Percentiles rank a stretch among this genome's conserved stretches.
phyloP scores from a whole-genome alignment of 2,888 invertebrate species.

The Oeneis ivallda region DNA sequence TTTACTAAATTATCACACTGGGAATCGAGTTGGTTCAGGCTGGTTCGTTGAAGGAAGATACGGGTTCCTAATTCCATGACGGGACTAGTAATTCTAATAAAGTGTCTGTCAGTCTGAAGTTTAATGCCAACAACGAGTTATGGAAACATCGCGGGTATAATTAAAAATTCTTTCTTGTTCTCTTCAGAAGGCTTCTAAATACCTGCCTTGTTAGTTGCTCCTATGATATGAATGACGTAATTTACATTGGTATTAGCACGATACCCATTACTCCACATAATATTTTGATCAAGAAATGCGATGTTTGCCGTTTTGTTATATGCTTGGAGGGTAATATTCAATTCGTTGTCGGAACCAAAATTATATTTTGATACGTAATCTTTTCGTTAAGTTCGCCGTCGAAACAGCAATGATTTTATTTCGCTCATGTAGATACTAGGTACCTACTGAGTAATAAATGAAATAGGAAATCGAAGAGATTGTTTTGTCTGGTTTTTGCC shows the following conservation, averaged over 20 bases:
- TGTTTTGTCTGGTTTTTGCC: too few species aligned
- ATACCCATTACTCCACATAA: too few species aligned
- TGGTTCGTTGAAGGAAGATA: neutral
- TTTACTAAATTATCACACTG: slow-evolving; percentile 1
- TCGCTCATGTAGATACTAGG: neutral
- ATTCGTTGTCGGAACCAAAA: too few species aligned
- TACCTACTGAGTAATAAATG: too few species aligned
- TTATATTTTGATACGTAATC: too few species aligned
- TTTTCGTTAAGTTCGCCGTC: neutral
- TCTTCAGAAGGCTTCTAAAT: neutral
- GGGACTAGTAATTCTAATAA: neutral
- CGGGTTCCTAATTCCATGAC: neutral
- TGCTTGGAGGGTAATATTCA: too few species aligned
- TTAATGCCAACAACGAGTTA: slow-evolving; percentile 4
- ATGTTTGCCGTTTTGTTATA: too few species aligned
- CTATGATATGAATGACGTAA: neutral
- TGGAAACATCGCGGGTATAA: neutral
- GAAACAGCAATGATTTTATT: neutral
- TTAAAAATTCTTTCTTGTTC: neutral
- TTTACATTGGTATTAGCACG: too few species aligned
- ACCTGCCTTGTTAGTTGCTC: neutral
- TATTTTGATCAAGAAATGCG: too few species aligned
- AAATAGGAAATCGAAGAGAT: too few species aligned
- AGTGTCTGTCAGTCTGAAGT: neutral
- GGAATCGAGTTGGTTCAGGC: neutral